phyloP scores from a whole-genome alignment of 1,140 invertebrate genomes.

The Nebria ingens region DNA sequence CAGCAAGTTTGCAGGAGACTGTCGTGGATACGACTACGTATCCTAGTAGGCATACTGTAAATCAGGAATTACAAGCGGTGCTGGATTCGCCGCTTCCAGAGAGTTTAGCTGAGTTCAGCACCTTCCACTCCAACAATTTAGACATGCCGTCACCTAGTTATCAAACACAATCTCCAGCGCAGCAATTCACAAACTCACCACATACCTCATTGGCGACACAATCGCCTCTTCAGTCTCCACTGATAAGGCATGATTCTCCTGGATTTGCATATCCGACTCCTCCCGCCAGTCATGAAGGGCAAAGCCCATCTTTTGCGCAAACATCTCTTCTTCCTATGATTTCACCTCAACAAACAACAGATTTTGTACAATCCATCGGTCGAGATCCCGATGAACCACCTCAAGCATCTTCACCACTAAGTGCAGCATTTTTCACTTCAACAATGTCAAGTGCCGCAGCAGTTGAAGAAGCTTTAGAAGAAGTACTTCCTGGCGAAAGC shows the following conservation, averaged over 20 bases:
- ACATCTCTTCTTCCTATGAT: conserved; percentile 34
- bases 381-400: conserved; percentile 44
- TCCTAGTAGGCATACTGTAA: conserved; percentile 50
- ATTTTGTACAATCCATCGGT: conserved; percentile 37
- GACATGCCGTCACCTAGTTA: conserved; percentile 34
- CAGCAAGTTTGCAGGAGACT: conserved; percentile 29
- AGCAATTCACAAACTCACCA: conserved; percentile 29
- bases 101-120: conserved; percentile 69
- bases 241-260: conserved; percentile 47
- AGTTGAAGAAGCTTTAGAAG: conserved; percentile 69
- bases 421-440: conserved; percentile 74
- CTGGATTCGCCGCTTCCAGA: conserved; percentile 65
- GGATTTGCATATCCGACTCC: conserved; percentile 72
- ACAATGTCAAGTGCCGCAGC: conserved; percentile 74
- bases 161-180: conserved; percentile 33
- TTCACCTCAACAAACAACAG: conserved; percentile 34
- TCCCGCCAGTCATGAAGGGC: conserved; percentile 70
- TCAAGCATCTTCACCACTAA: conserved; percentile 58
- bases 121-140: conserved; percentile 48
- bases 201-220: conserved; percentile 40
- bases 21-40: conserved; percentile 37
- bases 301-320: conserved; percentile 45
- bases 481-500: conserved; percentile 66
- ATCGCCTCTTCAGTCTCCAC: conserved; percentile 49
- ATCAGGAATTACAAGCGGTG: conserved; percentile 59